Percentiles rank a stretch among this genome's conserved stretches.
Evolutionary conservation across 2,113 vertebrate genomes (phyloP).

Genomic region (Cranoglanis bouderius): DNA sequence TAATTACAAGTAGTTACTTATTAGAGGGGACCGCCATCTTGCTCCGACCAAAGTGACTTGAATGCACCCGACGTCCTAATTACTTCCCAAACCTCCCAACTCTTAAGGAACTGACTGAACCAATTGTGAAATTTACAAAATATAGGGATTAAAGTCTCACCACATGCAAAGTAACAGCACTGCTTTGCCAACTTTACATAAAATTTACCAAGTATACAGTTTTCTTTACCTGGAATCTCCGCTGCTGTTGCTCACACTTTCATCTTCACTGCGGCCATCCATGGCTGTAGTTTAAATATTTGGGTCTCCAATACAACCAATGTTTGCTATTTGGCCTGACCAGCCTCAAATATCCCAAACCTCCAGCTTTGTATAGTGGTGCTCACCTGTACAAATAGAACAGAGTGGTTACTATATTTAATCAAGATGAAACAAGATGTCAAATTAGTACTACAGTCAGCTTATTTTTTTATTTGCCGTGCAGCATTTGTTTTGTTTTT

Average conservation of each 20-base stretch:
- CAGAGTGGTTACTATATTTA: background rate
- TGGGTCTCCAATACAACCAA: conserved; percentile 47
- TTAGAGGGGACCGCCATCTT: too few relatives aligned
- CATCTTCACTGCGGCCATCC: conserved; percentile 96
- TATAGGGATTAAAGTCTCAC: background rate
- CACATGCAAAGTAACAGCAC: background rate
- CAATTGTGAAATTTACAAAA: background rate
- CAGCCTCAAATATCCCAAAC: conserved; percentile 10
- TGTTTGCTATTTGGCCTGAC: conserved; percentile 27
- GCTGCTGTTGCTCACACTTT: conserved; percentile 92
- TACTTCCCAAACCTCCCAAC: background rate
- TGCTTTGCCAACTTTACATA: background rate
- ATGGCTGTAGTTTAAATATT: conserved; percentile 72
- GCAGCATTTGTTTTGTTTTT: background rate
- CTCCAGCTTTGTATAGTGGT: conserved; percentile 31
- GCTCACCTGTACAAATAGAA: conserved; percentile 44
- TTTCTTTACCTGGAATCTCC: conserved; percentile 90
- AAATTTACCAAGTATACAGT: background rate
- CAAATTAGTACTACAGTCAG: background rate
- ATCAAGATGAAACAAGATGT: background rate
- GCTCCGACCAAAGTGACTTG: too few relatives aligned
- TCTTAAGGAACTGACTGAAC: background rate
- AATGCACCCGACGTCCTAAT: too few relatives aligned
- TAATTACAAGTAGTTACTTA: too few relatives aligned
- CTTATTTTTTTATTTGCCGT: background rate